Evolutionary conservation across 35 echinoderm and acorn worm species (phyloP), one percentile per base, ranked within the genome.

Genomic region (Chiridota heheva): DNA sequence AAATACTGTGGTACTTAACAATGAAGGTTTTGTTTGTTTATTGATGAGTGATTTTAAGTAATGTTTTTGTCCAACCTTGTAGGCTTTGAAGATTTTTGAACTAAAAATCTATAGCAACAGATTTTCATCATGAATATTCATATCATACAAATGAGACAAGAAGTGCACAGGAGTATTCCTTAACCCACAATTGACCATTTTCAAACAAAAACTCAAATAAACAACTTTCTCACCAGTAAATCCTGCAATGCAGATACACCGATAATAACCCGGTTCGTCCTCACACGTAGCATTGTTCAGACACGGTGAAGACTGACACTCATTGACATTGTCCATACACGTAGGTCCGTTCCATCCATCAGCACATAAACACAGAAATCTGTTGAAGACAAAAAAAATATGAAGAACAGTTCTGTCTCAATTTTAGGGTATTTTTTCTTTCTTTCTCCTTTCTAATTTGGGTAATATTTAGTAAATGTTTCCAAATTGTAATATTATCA

Each of bases 321-420:
- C 76, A 58, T 81, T 56, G 42, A 81, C 44, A 40, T 73, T 68
- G 38, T 48, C 59, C 2, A 37, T 88, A 79, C 91, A 94, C 41
- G 83, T 82, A 8, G 60, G 63, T 44, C 91, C 91, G 56, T 57
- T 94, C 85, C 80, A 88, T 42, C 80, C 80, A 8, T 51, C 18
- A 17, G 70, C 1, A 48, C 91, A 94, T 57, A 66, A 18, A 38
- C 91, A 94, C 30, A 29, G n/a, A 63, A 79, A 88, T 33, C 68
- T 73, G 25, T 38, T n/a, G n/a, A n/a, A n/a, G 16, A 61, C 24
- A 32, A 25, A 3, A 40, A 72, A 7, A 4, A 55, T 1, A 58
- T 78, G 35, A 30, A 20, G 26, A 26, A 49, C 6, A 13, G 31
- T 25, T 0, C 8, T 6, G 10, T 45, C 8, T 17, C n/a, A n/a